phyloP scores from a whole-genome alignment of 2,888 invertebrate species.

The Mellilla xanthometata region DNA sequence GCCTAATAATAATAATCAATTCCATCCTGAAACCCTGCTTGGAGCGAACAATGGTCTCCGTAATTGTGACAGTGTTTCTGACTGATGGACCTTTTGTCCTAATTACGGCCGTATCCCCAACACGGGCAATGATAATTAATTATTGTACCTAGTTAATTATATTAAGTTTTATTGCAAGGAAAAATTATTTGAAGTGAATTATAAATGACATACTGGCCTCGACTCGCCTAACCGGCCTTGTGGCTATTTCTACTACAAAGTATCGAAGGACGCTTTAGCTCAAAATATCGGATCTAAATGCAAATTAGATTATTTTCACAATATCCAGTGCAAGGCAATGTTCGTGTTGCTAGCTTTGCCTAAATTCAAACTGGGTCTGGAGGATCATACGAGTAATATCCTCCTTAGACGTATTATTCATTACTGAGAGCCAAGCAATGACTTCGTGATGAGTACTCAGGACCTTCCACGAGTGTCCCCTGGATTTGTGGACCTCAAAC shows the following conservation, averaged over 20 bases:
- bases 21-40: too few species aligned
- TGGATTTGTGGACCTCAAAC: too few species aligned
- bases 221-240: slow-evolving; percentile 53
- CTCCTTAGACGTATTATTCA: too few species aligned
- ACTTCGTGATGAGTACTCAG: too few species aligned
- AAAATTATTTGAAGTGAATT: slow-evolving; percentile 41
- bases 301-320: slow-evolving; percentile 54
- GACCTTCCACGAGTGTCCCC: too few species aligned
- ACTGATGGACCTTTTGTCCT: slow-evolving; percentile 12
- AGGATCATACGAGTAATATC: too few species aligned
- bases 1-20: too few species aligned
- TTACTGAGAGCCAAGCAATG: too few species aligned
- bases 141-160: slow-evolving; percentile 34
- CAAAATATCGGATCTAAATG: slow-evolving; percentile 63
- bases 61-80: slow-evolving; percentile 9
- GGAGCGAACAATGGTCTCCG: too few species aligned
- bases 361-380: too few species aligned
- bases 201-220: slow-evolving; percentile 46
- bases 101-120: neutral
- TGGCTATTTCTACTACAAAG: slow-evolving; percentile 61
- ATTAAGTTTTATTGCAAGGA: slow-evolving; percentile 11
- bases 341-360: neutral
- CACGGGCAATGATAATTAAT: slow-evolving; percentile 3
- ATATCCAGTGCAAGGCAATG: slow-evolving; percentile 25
- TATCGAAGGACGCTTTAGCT: slow-evolving; percentile 57